Conservation (phyloP, 1,140 invertebrate genomes). For the Mizuhopecten yessoensis region DNA sequence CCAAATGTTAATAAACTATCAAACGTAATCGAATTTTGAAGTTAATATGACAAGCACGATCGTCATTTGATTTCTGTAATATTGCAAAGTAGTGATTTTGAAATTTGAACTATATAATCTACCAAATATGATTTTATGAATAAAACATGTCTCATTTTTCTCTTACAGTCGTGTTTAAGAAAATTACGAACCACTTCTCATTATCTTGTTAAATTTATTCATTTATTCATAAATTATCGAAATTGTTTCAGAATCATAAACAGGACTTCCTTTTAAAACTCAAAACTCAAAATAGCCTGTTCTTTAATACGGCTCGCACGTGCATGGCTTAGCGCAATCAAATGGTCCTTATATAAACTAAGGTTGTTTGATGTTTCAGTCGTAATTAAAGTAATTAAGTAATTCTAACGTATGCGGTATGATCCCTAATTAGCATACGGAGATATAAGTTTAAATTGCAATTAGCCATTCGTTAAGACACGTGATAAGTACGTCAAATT, state of each 20-base stretch:
- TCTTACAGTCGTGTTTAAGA: too few species aligned
- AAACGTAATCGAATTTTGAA: too few species aligned
- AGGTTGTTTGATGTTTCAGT: background rate
- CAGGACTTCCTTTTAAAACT: background rate
- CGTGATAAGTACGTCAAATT: background rate
- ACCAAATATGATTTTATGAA: too few species aligned
- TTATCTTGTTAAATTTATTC: too few species aligned
- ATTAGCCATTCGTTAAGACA: background rate
- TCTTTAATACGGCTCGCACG: background rate
- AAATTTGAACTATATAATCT: too few species aligned
- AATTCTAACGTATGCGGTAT: background rate
- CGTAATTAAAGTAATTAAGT: conserved; percentile 1
- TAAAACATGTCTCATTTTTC: too few species aligned
- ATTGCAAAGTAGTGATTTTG: too few species aligned
- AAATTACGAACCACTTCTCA: too few species aligned
- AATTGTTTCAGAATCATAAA: background rate
- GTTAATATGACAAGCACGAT: too few species aligned
- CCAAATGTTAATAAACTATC: too few species aligned
- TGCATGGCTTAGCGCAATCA: conserved; percentile 2
- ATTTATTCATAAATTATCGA: too few species aligned
- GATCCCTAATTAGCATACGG: conserved; percentile 7
- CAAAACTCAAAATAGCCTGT: background rate
- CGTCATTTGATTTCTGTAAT: too few species aligned
- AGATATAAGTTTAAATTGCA: background rate
- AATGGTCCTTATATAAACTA: background rate